Evolutionary conservation across 2,888 invertebrate genomes (phyloP).

Genomic region (Neelides folsomi): DNA sequence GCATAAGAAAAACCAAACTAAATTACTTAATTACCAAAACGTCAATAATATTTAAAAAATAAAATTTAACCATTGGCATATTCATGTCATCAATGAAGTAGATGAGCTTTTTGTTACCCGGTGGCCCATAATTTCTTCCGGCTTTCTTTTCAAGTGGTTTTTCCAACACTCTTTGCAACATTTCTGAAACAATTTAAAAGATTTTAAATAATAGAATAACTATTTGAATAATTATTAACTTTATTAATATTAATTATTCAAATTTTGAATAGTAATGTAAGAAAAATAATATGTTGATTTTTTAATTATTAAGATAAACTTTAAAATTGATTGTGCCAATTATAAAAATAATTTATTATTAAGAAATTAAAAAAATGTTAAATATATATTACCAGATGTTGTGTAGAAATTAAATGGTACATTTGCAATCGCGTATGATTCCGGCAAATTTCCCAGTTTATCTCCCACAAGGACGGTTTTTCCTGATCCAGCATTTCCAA

Average conservation of each 20-base stretch:
- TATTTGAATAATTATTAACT: too few species aligned
- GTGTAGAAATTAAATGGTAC: constrained; percentile 96
- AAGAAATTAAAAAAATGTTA: background rate
- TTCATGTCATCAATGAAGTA: constrained; percentile 97
- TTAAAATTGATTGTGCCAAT: background rate
- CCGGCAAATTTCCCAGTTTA: constrained; percentile 61
- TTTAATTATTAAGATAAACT: background rate
- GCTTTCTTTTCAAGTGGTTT: constrained; percentile 94
- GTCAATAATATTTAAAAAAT: background rate
- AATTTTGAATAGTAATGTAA: constrained; percentile 2
- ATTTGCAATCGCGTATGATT: constrained; percentile 76
- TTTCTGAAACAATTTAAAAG: constrained; percentile 49
- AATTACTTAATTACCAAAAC: background rate
- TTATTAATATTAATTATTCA: too few species aligned
- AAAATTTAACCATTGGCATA: constrained; percentile 70
- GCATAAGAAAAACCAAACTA: background rate
- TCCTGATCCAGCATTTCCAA: constrained; percentile 67
- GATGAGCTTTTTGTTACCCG: constrained; percentile 80
- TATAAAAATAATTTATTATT: background rate
- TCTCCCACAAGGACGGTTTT: constrained; percentile 86
- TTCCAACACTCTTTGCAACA: constrained; percentile 83
- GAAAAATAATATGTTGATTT: constrained; percentile 3
- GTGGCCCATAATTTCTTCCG: constrained; percentile 87
- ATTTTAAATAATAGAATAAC: constrained; percentile 3
- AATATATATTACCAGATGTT: constrained; percentile 46